Evolutionary conservation across 2,113 vertebrate genomes (phyloP).

Genomic region (Odocoileus hemionus): DNA sequence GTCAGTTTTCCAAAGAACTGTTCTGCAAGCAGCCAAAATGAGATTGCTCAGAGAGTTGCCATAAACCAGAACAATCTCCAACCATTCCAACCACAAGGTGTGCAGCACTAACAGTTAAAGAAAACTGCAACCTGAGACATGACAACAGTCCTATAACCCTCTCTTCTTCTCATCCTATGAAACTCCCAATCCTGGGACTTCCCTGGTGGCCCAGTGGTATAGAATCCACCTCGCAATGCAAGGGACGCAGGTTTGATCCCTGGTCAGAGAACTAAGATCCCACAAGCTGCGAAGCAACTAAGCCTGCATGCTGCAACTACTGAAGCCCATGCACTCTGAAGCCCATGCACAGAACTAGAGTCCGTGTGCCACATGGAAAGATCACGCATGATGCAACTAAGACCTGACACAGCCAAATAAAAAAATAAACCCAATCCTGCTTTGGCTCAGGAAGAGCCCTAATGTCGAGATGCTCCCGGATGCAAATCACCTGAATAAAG

Average conservation of each 20-base stretch:
- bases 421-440: not conserved
- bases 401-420: not conserved
- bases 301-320: not conserved
- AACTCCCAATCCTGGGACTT: not conserved
- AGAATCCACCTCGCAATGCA: not conserved
- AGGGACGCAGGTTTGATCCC: not conserved
- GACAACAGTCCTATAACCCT: not conserved
- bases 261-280: not conserved
- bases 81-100: not conserved
- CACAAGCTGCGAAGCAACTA: not conserved
- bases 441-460: not conserved
- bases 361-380: not conserved
- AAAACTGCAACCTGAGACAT: not conserved
- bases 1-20: not conserved
- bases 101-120: not conserved
- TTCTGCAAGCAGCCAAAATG: not conserved
- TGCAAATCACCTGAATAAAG: not conserved
- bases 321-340: not conserved
- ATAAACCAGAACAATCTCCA: not conserved
- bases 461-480: not conserved
- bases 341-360: not conserved
- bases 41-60: not conserved
- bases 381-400: not conserved
- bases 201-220: not conserved
- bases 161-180: not conserved